A percentile compares a stretch with the other conserved stretches of the same genome.
phyloP scores from a whole-genome alignment of 2,888 invertebrate genomes.

The Electrophaes corylata region DNA sequence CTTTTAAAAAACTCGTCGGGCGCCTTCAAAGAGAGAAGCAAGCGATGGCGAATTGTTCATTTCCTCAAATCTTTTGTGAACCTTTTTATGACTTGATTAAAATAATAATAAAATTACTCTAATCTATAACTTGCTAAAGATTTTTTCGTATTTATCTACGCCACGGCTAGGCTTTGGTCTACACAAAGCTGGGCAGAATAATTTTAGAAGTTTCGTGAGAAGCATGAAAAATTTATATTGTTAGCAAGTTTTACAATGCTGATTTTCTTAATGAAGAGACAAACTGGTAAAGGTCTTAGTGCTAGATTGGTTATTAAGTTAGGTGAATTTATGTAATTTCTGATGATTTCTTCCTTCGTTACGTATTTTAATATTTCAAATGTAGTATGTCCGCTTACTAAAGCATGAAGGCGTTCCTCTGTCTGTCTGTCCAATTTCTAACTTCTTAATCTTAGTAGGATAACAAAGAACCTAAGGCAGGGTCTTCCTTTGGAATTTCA shows the following conservation, averaged over 20 bases:
- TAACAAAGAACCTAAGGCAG: background rate
- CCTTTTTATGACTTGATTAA: slow-evolving; percentile 18
- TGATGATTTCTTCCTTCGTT: no score
- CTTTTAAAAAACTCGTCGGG: background rate
- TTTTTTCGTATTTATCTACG: slow-evolving; percentile 21
- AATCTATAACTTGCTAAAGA: slow-evolving; percentile 25
- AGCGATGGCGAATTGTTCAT: slow-evolving; percentile 6
- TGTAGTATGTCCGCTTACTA: no score
- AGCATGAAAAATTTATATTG: slow-evolving; percentile 22
- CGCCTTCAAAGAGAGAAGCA: background rate
- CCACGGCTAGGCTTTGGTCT: slow-evolving; percentile 21
- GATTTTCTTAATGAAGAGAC: background rate
- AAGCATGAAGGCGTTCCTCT: no score
- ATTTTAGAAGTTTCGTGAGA: slow-evolving; percentile 20
- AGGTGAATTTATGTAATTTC: no score
- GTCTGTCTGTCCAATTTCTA: no score
- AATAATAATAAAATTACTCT: slow-evolving; percentile 24
- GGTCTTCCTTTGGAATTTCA: background rate
- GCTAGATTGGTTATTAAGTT: no score
- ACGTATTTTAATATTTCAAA: no score
- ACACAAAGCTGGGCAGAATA: slow-evolving; percentile 21
- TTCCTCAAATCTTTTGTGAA: slow-evolving; percentile 7
- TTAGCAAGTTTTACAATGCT: background rate
- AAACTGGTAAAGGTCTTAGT: background rate
- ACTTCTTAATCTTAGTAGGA: no score